phyloP scores from a whole-genome alignment of 1,140 invertebrate species.

The Drosophila miranda region DNA sequence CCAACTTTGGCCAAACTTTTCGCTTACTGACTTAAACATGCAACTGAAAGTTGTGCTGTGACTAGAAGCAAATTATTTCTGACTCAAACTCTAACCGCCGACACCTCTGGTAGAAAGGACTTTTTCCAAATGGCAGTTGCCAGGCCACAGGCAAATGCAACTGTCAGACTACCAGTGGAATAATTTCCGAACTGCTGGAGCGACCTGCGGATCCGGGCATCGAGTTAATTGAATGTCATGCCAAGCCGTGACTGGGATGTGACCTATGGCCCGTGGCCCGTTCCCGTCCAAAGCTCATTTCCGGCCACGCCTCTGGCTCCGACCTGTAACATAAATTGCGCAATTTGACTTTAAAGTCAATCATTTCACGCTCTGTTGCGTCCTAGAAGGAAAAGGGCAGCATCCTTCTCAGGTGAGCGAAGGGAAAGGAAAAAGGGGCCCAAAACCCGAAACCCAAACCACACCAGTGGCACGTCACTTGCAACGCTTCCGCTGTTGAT shows the following conservation, averaged over 20 bases:
- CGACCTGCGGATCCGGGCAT: conserved; percentile 16
- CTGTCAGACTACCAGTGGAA: not conserved
- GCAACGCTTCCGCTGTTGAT: conserved; percentile 57
- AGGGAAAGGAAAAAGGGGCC: too few species aligned
- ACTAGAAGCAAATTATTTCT: too few species aligned
- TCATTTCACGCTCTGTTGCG: conserved; percentile 44
- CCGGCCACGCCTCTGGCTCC: conserved; percentile 15
- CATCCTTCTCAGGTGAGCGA: conserved; percentile 29
- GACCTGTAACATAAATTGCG: conserved; percentile 44
- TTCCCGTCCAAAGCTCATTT: conserved; percentile 43
- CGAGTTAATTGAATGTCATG: conserved; percentile 70
- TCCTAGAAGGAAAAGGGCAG: conserved; percentile 15
- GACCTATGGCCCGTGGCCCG: not conserved
- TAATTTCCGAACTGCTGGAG: conserved; percentile 45
- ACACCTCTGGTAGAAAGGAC: too few species aligned
- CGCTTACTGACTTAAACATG: too few species aligned
- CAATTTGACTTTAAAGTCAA: conserved; percentile 75
- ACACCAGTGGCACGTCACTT: conserved; percentile 42
- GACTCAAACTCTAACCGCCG: too few species aligned
- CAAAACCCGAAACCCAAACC: conserved; percentile 10
- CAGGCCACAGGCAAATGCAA: not conserved
- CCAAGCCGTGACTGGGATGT: conserved; percentile 24
- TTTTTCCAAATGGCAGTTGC: not conserved
- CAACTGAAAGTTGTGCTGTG: too few species aligned
- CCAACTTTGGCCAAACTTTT: not conserved